Evolutionary conservation across 2,113 vertebrate genomes (phyloP).

Genomic region (Sinocyclocheilus grahami): DNA sequence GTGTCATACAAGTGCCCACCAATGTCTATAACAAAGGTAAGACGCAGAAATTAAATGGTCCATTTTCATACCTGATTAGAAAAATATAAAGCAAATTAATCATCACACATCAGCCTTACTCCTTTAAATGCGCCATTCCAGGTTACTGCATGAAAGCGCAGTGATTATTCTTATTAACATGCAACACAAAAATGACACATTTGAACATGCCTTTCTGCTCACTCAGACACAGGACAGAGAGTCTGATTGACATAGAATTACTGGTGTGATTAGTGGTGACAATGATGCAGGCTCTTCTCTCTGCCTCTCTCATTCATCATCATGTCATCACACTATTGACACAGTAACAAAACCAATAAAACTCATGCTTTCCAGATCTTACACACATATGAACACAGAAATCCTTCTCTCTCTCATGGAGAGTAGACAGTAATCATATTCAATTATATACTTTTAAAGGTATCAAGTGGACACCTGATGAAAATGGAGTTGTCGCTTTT

Average conservation of each 20-base stretch:
- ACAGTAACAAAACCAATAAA: conserved; percentile 11
- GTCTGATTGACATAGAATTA: conserved; percentile 5
- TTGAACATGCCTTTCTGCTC: not conserved
- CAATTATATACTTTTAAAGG: conserved; percentile 70
- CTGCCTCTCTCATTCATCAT: conserved; percentile 26
- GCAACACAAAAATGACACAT: not conserved
- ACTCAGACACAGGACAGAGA: not conserved
- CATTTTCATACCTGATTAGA: not conserved
- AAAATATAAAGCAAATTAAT: conserved; percentile 54
- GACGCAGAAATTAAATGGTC: not conserved
- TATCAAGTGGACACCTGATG: conserved; percentile 92
- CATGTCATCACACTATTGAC: not conserved
- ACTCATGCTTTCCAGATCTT: not conserved
- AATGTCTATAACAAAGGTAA: conserved; percentile 96
- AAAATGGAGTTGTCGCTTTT: conserved; percentile 92
- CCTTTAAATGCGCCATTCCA: not conserved
- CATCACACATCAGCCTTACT: not conserved
- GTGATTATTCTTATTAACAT: too few species aligned
- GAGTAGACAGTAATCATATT: not conserved
- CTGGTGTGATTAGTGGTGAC: conserved; percentile 42
- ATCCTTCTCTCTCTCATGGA: not conserved
- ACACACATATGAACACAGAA: not conserved
- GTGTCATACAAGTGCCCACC: conserved; percentile 92
- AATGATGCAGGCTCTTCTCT: conserved; percentile 48
- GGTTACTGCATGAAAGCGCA: not conserved